phyloP scores from a whole-genome alignment of 2,888 invertebrate genomes.

The Hemithea aestivaria region DNA sequence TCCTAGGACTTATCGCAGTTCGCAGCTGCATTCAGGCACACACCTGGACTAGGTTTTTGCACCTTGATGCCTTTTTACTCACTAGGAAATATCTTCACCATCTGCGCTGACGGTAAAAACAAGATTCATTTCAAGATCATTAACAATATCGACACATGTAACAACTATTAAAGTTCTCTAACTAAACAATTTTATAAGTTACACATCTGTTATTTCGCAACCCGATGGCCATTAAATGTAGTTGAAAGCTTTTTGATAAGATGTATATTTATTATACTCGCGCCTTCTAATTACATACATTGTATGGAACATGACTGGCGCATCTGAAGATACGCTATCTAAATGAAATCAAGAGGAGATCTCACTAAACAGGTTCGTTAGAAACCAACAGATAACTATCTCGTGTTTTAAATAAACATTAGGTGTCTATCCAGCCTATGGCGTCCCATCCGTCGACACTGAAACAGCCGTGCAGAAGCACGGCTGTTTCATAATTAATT shows the following conservation, averaged over 20 bases:
- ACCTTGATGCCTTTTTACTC: constrained; percentile 7
- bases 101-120: not conserved
- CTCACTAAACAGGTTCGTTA: constrained; percentile 30
- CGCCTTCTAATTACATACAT: constrained; percentile 18
- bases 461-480: too few species aligned
- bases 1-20: constrained; percentile 6
- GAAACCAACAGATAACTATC: constrained; percentile 18
- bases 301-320: constrained; percentile 26
- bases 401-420: constrained; percentile 18
- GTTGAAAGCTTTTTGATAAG: too few species aligned
- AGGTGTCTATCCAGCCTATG: constrained; percentile 15
- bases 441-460: constrained; percentile 15
- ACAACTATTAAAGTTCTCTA: too few species aligned
- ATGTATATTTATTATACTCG: too few species aligned
- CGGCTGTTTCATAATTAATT: too few species aligned
- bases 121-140: not conserved
- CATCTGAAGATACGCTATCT: constrained; percentile 33
- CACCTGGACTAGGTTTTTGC: constrained; percentile 13
- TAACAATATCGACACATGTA: too few species aligned
- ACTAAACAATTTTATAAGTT: too few species aligned
- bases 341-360: constrained; percentile 44
- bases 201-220: too few species aligned
- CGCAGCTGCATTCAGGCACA: constrained; percentile 7
- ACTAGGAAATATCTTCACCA: constrained; percentile 2
- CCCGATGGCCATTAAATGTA: too few species aligned